phyloP scores from a whole-genome alignment of 2,888 invertebrate species.

The Euphydryas editha region DNA sequence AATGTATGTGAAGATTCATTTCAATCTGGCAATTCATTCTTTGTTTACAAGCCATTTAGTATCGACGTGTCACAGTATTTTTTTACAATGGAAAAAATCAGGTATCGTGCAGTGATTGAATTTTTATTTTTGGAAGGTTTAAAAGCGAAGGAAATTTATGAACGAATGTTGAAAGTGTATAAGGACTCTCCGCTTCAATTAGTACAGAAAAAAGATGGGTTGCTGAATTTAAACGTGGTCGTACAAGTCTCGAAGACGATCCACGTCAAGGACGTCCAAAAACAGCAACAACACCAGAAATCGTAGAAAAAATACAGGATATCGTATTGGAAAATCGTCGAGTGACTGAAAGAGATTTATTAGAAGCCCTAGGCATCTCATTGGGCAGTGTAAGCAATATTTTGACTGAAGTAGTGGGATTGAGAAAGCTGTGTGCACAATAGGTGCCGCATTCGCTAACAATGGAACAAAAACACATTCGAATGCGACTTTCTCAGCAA shows the following conservation, averaged over 20 bases:
- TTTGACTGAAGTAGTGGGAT: conserved; percentile 12
- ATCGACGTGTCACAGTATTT: background rate
- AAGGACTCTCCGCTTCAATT: conserved; percentile 34
- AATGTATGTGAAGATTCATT: too few species aligned
- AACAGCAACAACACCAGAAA: conserved; percentile 22
- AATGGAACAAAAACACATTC: too few species aligned
- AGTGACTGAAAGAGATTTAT: conserved; percentile 37
- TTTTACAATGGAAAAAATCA: conserved; percentile 2
- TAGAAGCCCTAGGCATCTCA: conserved; percentile 26
- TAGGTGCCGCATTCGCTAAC: too few species aligned
- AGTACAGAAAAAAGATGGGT: conserved; percentile 39
- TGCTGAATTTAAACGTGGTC: conserved; percentile 43
- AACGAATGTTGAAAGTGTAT: conserved; percentile 13
- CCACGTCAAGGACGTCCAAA: conserved; percentile 39
- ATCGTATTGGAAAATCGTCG: conserved; percentile 1
- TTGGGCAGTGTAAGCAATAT: conserved; percentile 30
- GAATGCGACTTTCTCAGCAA: too few species aligned
- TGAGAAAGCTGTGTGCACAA: too few species aligned
- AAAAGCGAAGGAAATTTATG: conserved; percentile 7
- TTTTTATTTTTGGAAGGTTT: conserved; percentile 13
- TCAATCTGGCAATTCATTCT: background rate
- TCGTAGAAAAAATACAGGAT: background rate
- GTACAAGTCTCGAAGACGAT: conserved; percentile 40
- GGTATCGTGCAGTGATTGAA: conserved; percentile 6
- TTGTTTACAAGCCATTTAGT: background rate